Percentiles rank a stretch among this genome's conserved stretches.
Evolutionary conservation across 2,888 invertebrate species (phyloP).

Genomic region (Thera britannica): DNA sequence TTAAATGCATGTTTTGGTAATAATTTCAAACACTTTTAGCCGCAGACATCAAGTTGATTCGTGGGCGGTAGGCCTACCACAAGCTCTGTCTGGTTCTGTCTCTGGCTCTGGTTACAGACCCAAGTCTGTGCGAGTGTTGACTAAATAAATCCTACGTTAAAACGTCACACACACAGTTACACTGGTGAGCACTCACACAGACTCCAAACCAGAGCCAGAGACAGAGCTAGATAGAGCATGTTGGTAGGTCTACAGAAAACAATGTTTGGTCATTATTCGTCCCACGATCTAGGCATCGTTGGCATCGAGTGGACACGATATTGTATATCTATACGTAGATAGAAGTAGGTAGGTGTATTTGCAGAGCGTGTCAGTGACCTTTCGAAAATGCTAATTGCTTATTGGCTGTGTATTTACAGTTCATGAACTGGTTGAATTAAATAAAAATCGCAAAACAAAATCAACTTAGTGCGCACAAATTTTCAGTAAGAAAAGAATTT

Average conservation of each 20-base stretch:
- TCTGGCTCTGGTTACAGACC: no score
- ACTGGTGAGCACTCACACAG: no score
- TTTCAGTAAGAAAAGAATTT: no score
- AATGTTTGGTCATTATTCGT: conserved; percentile 12
- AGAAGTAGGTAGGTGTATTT: background rate
- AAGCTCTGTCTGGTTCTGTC: no score
- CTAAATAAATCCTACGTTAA: no score
- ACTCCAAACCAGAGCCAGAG: no score
- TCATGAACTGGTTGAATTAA: no score
- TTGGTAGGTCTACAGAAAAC: background rate
- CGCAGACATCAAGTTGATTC: conserved; percentile 10
- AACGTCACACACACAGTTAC: no score
- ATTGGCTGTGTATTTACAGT: background rate
- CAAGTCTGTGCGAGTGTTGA: no score
- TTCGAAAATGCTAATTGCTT: conserved; percentile 14
- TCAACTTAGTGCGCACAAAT: background rate
- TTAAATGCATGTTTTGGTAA: conserved; percentile 16
- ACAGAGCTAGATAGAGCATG: no score
- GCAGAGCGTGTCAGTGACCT: conserved; percentile 15
- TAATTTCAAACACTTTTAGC: conserved; percentile 18
- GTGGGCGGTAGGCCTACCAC: background rate
- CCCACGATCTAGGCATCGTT: conserved; percentile 17
- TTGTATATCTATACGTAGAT: conserved; percentile 4
- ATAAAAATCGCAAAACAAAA: no score
- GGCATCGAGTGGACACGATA: conserved; percentile 5